phyloP scores from a whole-genome alignment of 2,888 invertebrate genomes.

The Diarsia brunnea region DNA sequence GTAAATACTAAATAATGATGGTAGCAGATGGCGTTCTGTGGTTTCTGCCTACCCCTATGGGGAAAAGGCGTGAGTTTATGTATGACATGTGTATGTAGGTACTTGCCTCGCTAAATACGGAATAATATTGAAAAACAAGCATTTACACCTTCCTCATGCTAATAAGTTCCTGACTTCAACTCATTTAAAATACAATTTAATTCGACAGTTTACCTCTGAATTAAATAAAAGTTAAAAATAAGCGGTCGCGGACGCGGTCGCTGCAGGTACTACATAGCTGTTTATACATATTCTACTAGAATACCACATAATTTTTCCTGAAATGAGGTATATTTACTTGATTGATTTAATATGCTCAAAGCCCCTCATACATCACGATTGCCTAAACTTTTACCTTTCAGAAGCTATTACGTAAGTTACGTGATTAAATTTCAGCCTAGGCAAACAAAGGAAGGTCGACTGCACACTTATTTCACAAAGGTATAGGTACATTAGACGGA shows the following conservation, averaged over 20 bases:
- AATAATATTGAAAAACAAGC: constrained; percentile 6
- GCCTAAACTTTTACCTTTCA: constrained; percentile 34
- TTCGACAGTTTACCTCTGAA: neutral
- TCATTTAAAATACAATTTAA: neutral
- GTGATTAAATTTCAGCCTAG: constrained; percentile 47
- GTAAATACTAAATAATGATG: too few species aligned
- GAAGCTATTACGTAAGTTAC: constrained; percentile 33
- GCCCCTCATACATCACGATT: constrained; percentile 16
- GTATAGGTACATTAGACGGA: neutral
- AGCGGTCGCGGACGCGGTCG: neutral
- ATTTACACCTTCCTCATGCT: constrained; percentile 7
- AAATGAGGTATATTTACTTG: neutral
- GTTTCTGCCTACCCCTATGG: too few species aligned
- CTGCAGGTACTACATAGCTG: neutral
- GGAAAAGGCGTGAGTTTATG: too few species aligned
- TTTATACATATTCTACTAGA: neutral
- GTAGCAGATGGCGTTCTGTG: too few species aligned
- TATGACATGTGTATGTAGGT: too few species aligned
- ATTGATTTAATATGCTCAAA: constrained; percentile 21
- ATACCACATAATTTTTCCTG: neutral
- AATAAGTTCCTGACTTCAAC: constrained; percentile 11
- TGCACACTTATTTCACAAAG: constrained; percentile 24
- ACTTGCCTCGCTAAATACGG: neutral
- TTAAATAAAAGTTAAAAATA: constrained; percentile 1
- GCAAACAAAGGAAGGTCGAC: constrained; percentile 45